A percentile compares a stretch with the other conserved stretches of the same genome.
Conservation (phyloP, 2,888 invertebrate species). For the Tyria jacobaeae region DNA sequence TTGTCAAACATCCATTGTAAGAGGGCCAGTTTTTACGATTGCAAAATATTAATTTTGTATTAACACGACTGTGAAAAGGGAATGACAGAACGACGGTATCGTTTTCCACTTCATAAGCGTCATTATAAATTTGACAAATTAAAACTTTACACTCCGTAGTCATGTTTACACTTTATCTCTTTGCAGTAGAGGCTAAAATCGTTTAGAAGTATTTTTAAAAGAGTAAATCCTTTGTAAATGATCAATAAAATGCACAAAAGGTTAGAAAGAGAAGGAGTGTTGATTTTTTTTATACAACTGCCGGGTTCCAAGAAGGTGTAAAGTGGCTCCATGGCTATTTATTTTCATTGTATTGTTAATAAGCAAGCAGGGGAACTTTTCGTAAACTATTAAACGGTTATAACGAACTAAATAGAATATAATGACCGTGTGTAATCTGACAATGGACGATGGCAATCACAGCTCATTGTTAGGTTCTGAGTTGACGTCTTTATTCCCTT, state of each 20-base stretch:
- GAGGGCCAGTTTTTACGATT: slow-evolving; percentile 50
- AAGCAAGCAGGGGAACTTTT: slow-evolving; percentile 80
- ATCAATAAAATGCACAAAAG: slow-evolving; percentile 67
- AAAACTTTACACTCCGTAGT: slow-evolving; percentile 22
- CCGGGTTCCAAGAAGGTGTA: slow-evolving; percentile 85
- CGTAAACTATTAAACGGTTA: slow-evolving; percentile 85
- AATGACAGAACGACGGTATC: slow-evolving; percentile 81
- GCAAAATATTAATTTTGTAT: slow-evolving; percentile 82
- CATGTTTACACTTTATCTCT: slow-evolving; percentile 16
- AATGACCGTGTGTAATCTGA: slow-evolving; percentile 83
- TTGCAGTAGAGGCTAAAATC: slow-evolving; percentile 44
- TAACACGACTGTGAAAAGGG: slow-evolving; percentile 79
- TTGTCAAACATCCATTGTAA: slow-evolving; percentile 61
- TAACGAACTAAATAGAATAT: slow-evolving; percentile 87
- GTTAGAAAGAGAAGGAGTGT: slow-evolving; percentile 59
- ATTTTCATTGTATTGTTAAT: slow-evolving; percentile 86
- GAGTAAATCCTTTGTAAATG: slow-evolving; percentile 40
- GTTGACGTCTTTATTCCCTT: slow-evolving; percentile 78
- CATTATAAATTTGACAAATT: slow-evolving; percentile 66
- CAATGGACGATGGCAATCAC: slow-evolving; percentile 80
- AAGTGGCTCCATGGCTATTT: slow-evolving; percentile 85
- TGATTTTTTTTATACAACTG: slow-evolving; percentile 74
- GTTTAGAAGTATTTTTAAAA: neutral
- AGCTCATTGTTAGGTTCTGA: slow-evolving; percentile 73
- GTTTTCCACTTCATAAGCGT: slow-evolving; percentile 82